Conservation (phyloP, 1,140 invertebrate genomes). For the Nomia melanderi region DNA sequence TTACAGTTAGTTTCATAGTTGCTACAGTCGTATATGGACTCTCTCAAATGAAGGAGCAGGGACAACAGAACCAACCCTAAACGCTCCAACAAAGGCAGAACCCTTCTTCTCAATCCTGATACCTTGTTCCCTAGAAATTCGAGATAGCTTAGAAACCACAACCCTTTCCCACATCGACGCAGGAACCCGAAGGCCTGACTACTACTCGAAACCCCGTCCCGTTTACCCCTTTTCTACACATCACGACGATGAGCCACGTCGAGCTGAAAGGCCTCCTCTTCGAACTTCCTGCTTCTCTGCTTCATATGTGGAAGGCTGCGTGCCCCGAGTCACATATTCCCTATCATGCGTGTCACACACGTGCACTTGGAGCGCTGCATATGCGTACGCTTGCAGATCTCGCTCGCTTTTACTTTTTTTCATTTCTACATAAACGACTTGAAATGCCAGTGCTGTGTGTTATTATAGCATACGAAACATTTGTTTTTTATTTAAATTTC, state of each 20-base stretch:
- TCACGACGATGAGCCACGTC: conserved; percentile 26
- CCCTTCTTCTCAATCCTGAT: conserved; percentile 42
- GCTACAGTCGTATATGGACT: no score
- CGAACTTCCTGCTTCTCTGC: conserved; percentile 70
- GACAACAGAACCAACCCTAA: background rate
- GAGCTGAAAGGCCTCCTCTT: conserved; percentile 62
- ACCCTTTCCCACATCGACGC: conserved; percentile 53
- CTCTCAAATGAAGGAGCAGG: no score
- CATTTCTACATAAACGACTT: no score
- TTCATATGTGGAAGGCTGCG: conserved; percentile 75
- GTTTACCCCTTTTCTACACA: conserved; percentile 38
- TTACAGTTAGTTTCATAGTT: no score
- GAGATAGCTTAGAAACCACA: conserved; percentile 49
- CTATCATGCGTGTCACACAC: conserved; percentile 61
- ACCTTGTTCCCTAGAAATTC: conserved; percentile 66
- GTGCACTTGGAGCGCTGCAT: background rate
- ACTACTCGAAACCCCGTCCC: conserved; percentile 10
- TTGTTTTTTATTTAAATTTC: no score
- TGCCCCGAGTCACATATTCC: conserved; percentile 70
- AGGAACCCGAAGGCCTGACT: background rate
- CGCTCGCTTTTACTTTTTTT: background rate
- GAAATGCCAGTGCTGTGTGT: no score
- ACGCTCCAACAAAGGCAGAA: background rate
- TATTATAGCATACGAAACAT: no score
- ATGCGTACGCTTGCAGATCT: background rate